Evolutionary conservation across 1,140 invertebrate species (phyloP), one percentile per base, ranked within the genome.

Genomic region (Aleiodes sp.): DNA sequence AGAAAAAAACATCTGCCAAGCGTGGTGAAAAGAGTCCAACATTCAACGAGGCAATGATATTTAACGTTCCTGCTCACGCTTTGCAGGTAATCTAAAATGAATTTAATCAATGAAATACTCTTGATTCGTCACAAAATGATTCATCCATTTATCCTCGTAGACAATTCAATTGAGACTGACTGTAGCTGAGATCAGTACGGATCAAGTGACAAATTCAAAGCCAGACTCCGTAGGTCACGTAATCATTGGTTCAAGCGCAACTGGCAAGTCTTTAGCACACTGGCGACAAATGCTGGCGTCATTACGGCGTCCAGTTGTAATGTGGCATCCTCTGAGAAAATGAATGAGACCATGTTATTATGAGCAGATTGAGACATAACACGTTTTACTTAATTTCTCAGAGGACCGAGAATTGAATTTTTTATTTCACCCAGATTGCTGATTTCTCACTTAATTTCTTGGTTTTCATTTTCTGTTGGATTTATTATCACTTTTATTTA

Each of bases 231-330:
- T 94, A 26, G 93, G 93, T 1, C 92, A 94, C 78, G 91, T 94
- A 21, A 90, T 93, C 29, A 87, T 93, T 2, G 92, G 92, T 12
- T 88, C 89, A 28, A 88, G 90, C 70, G 88, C 91, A 0, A 87
- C 87, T 2, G 93, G 93, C 33, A 91, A 91, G 76, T 89, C 92
- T 0, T 77, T 92, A n/a, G 89, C 89, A 52, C 94, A 95, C 78
- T 95, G 93, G 93, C 91, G 91, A 74, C 93, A 94, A 83, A 94
- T 95, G 93, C 84, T 95, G 68, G 87, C 90, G n/a, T 92, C 92
- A 16, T 87, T 94, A 41, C 89, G 93, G 67, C 94, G 93, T 80
- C 93, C 93, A 1, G 90, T 94, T 39, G 92, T 93, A 8, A 94
- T 94, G 92, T 95, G 93, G 93, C 94, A 95, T 83, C 88, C 91